phyloP scores from a whole-genome alignment of 2,888 invertebrate genomes.

The Selenia dentaria region DNA sequence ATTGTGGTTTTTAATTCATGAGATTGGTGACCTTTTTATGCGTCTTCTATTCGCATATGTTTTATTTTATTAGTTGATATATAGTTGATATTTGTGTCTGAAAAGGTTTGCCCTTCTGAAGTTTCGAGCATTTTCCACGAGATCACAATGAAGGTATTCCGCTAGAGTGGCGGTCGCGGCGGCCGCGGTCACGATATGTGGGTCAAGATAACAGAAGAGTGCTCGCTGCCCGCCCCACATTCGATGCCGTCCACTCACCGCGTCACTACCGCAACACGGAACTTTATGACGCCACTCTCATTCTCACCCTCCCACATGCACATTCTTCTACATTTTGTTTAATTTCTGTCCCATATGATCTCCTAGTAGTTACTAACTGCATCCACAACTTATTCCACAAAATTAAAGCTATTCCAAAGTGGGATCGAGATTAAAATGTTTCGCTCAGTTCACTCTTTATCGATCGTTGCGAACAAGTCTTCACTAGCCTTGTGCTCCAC shows the following conservation, averaged over 20 bases:
- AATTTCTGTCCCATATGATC: background rate
- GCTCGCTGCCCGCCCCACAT: constrained; percentile 53
- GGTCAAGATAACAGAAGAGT: constrained; percentile 73
- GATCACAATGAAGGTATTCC: constrained; percentile 60
- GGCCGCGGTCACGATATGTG: constrained; percentile 69
- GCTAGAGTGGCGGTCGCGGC: constrained; percentile 56
- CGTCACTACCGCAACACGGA: constrained; percentile 8
- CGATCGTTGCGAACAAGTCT: constrained; percentile 52
- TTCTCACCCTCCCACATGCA: background rate
- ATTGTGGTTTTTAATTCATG: too few species aligned
- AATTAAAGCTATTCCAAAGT: constrained; percentile 15
- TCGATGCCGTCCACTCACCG: constrained; percentile 36
- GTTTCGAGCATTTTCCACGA: constrained; percentile 39
- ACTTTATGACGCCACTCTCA: constrained; percentile 8
- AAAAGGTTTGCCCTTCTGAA: constrained; percentile 18
- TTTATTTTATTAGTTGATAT: too few species aligned
- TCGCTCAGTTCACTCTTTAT: constrained; percentile 40
- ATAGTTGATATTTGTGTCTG: constrained; percentile 4
- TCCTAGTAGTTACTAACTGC: background rate
- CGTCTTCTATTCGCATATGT: too few species aligned
- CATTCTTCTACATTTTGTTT: background rate
- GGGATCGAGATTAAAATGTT: constrained; percentile 29
- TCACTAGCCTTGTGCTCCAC: constrained; percentile 56
- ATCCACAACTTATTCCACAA: too few species aligned
- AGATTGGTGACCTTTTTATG: too few species aligned